Evolutionary conservation across 1,140 invertebrate genomes (phyloP).

Genomic region (Glomeris maerens): DNA sequence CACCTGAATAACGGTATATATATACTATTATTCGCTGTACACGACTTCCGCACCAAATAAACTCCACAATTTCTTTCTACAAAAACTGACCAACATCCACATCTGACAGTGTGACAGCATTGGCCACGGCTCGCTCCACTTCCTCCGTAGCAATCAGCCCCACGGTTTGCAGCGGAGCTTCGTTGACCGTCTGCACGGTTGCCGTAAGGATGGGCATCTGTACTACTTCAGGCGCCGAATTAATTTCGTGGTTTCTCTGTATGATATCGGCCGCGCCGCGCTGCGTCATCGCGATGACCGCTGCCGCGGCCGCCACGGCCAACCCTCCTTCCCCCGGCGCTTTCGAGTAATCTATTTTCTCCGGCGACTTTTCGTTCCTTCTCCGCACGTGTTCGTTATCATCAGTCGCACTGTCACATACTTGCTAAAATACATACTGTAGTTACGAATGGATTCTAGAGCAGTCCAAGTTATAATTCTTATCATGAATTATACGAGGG

Average conservation of each 20-base stretch:
- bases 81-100: conserved; percentile 56
- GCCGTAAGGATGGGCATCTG: conserved; percentile 63
- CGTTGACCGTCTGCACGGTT: conserved; percentile 67
- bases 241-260: background rate
- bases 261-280: no score
- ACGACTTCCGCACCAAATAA: background rate
- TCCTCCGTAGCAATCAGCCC: conserved; percentile 68
- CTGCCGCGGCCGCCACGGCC: no score
- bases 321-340: no score
- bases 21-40: background rate
- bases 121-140: conserved; percentile 61
- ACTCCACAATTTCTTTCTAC: background rate
- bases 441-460: no score
- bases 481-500: no score
- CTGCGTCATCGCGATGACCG: no score
- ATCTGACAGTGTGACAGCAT: conserved; percentile 73
- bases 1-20: background rate
- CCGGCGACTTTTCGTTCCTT: no score
- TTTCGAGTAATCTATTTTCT: no score
- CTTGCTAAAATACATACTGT: no score
- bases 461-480: no score
- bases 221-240: background rate
- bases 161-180: conserved; percentile 63
- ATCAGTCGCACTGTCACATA: no score
- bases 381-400: no score